Evolutionary conservation across 2,888 invertebrate genomes (phyloP).

Genomic region (Euzetes globulus): DNA sequence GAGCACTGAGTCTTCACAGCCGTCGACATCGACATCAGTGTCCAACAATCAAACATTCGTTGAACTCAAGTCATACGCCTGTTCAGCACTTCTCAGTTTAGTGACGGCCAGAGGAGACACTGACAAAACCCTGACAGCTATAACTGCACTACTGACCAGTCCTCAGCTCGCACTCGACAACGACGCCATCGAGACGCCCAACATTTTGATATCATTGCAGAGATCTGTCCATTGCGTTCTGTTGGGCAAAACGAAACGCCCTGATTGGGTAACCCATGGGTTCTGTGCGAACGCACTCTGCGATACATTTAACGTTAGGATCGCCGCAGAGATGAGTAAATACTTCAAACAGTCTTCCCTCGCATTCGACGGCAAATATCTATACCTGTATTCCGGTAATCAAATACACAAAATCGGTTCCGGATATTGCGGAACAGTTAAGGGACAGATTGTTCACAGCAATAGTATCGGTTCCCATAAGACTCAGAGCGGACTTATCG

Average conservation of each 20-base stretch:
- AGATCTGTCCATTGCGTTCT: constrained; percentile 80
- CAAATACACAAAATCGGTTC: constrained; percentile 88
- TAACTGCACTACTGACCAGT: constrained; percentile 79
- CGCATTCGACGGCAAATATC: constrained; percentile 79
- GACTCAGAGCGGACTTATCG: constrained; percentile 20
- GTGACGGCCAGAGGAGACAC: constrained; percentile 89
- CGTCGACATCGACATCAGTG: constrained; percentile 48
- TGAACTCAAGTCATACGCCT: constrained; percentile 74
- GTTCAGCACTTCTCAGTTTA: constrained; percentile 81
- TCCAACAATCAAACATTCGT: constrained; percentile 2
- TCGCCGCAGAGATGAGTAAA: constrained; percentile 35
- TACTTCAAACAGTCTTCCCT: constrained; percentile 49
- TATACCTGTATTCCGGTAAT: constrained; percentile 70
- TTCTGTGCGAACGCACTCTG: constrained; percentile 62
- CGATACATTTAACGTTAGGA: constrained; percentile 40
- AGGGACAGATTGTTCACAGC: constrained; percentile 52
- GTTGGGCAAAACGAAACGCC: constrained; percentile 70
- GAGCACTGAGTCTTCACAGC: constrained; percentile 54
- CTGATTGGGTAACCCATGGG: constrained; percentile 81
- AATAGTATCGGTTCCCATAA: constrained; percentile 24
- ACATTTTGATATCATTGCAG: constrained; percentile 74
- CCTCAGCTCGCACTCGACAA: constrained; percentile 50
- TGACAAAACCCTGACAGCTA: constrained; percentile 75
- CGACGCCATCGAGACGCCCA: constrained; percentile 52
- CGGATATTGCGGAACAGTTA: constrained; percentile 84